Evolutionary conservation across 37 sponge, comb jelly and placozoan species (phyloP).

Genomic region (Halichondria panicea): DNA sequence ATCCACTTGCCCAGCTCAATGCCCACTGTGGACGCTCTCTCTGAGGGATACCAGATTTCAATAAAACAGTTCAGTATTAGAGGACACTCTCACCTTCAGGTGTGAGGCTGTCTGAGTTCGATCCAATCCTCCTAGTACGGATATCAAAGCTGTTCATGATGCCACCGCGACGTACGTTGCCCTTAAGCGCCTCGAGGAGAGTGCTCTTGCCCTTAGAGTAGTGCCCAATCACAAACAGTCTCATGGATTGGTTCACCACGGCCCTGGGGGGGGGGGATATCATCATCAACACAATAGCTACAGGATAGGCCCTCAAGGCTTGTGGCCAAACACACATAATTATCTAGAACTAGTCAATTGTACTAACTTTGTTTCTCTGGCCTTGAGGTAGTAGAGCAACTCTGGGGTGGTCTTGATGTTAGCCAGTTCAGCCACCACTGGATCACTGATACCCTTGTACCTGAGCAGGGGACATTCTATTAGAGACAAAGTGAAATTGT

Average conservation of each 20-base stretch:
- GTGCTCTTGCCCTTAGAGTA: conserved; percentile 63
- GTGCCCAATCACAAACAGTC: conserved; percentile 71
- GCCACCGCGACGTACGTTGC: too few species aligned
- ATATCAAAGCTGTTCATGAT: conserved; percentile 5
- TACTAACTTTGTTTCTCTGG: conserved; percentile 40
- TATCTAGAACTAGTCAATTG: background rate
- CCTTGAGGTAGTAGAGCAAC: conserved; percentile 43
- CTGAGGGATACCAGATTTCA: background rate
- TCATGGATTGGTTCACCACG: conserved; percentile 41
- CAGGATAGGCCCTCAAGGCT: background rate
- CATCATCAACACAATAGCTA: background rate
- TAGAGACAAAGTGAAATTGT: too few species aligned
- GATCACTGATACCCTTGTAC: conserved; percentile 53
- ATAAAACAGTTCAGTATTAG: background rate
- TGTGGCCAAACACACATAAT: background rate
- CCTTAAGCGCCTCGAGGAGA: conserved; percentile 24
- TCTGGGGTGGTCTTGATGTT: conserved; percentile 17
- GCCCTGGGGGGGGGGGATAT: conserved; percentile 6
- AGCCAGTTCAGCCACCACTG: conserved; percentile 29
- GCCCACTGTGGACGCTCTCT: conserved; percentile 58
- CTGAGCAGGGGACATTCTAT: too few species aligned
- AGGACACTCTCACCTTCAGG: conserved; percentile 16
- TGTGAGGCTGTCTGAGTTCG: background rate
- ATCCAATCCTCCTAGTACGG: conserved; percentile 3
- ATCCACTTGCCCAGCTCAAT: conserved; percentile 66